Evolutionary conservation across 2,113 vertebrate species (phyloP).

Genomic region (Cryptotis parvus): DNA sequence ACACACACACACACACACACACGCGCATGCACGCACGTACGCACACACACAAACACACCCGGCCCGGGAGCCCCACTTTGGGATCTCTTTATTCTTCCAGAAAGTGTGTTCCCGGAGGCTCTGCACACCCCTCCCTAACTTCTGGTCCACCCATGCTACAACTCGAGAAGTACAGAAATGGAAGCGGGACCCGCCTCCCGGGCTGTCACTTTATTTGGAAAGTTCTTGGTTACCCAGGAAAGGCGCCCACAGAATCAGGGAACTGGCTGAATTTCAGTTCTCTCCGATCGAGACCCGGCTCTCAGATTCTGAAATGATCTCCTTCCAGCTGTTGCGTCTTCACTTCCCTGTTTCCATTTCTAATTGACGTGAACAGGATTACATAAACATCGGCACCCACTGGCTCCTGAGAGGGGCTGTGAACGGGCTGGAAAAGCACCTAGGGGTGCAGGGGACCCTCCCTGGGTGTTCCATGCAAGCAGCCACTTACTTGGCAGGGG

Average conservation of each 20-base stretch:
- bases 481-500: no score
- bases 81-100: neutral
- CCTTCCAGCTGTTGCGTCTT: neutral
- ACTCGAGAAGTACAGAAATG: conserved; percentile 73
- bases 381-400: neutral
- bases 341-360: conserved; percentile 67
- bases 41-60: neutral
- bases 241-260: conserved; percentile 73
- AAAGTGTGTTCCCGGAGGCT: neutral
- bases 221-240: conserved; percentile 73
- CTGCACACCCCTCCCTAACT: neutral
- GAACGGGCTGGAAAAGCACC: neutral
- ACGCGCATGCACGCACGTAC: neutral
- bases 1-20: neutral
- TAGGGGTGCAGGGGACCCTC: no score
- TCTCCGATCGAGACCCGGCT: conserved; percentile 70
- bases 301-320: conserved; percentile 73
- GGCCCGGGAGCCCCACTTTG: neutral
- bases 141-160: no score
- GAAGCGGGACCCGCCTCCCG: conserved; percentile 19
- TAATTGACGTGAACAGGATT: conserved; percentile 50
- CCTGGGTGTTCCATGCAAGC: no score
- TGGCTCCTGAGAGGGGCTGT: neutral
- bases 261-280: conserved; percentile 79
- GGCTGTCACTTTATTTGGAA: conserved; percentile 77